Evolutionary conservation across 2,113 vertebrate genomes (phyloP).

Genomic region (Pterocles orientalis): DNA sequence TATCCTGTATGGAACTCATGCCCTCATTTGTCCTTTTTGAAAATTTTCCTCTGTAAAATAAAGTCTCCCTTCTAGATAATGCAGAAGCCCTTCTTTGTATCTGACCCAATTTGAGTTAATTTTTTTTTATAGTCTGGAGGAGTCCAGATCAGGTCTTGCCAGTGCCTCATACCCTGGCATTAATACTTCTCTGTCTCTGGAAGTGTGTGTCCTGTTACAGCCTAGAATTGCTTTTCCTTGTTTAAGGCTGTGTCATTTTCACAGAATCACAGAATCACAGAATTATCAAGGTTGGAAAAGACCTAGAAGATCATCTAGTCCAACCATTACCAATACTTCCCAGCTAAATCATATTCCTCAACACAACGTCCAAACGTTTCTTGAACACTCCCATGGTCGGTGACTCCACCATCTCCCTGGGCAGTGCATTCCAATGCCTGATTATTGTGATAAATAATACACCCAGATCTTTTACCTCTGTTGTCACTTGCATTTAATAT

Average conservation of each 20-base stretch:
- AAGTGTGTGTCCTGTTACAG: background rate
- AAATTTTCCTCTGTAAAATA: background rate
- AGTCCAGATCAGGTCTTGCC: background rate
- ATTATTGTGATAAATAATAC: background rate
- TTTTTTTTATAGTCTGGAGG: background rate
- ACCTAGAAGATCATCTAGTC: too few species aligned
- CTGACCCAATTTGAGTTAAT: background rate
- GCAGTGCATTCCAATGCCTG: too few species aligned
- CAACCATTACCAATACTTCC: too few species aligned
- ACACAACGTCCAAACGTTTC: too few species aligned
- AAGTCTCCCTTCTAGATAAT: background rate
- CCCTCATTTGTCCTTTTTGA: background rate
- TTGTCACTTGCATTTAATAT: background rate
- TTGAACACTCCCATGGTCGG: too few species aligned
- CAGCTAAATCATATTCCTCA: too few species aligned
- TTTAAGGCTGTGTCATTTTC: background rate
- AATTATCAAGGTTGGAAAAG: too few species aligned
- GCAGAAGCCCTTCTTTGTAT: background rate
- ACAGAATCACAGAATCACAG: too few species aligned
- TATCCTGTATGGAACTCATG: background rate
- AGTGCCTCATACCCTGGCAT: background rate
- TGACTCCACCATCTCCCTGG: too few species aligned
- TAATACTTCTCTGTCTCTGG: background rate
- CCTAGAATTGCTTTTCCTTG: background rate
- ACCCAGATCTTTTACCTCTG: background rate